A percentile compares a stretch with the other conserved stretches of the same genome.
Conservation (phyloP, 2,888 invertebrate genomes). For the Idaea dimidiata region DNA sequence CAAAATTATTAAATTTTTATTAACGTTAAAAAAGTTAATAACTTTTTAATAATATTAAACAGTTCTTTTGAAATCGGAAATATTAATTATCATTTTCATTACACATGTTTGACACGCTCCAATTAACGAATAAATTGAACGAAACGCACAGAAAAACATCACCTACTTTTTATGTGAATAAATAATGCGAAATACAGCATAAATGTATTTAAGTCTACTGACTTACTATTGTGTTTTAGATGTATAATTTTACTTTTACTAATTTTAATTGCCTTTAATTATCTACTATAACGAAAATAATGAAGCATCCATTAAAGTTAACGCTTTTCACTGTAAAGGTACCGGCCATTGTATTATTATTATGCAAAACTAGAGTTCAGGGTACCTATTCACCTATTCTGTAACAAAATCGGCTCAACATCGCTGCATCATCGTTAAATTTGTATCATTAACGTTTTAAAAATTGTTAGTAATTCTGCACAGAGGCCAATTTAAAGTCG, state of each 20-base stretch:
- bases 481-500: no score
- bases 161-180: not conserved
- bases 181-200: not conserved
- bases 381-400: no score
- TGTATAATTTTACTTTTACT: not conserved
- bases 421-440: no score
- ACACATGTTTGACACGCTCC: not conserved
- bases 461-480: no score
- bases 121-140: slow-evolving; percentile 5
- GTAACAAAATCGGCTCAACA: no score
- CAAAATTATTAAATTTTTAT: no score
- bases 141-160: not conserved
- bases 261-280: not conserved
- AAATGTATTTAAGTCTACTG: not conserved
- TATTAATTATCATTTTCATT: not conserved
- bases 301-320: not conserved
- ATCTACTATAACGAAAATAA: no score
- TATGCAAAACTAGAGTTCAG: slow-evolving; percentile 68
- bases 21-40: no score
- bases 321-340: slow-evolving; percentile 34
- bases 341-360: slow-evolving; percentile 69
- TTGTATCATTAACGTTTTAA: no score
- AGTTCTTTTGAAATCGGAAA: not conserved
- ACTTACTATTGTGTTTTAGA: not conserved
- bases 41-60: no score